Evolutionary conservation across 1,140 invertebrate species (phyloP).

Genomic region (Anadara kagoshimensis): DNA sequence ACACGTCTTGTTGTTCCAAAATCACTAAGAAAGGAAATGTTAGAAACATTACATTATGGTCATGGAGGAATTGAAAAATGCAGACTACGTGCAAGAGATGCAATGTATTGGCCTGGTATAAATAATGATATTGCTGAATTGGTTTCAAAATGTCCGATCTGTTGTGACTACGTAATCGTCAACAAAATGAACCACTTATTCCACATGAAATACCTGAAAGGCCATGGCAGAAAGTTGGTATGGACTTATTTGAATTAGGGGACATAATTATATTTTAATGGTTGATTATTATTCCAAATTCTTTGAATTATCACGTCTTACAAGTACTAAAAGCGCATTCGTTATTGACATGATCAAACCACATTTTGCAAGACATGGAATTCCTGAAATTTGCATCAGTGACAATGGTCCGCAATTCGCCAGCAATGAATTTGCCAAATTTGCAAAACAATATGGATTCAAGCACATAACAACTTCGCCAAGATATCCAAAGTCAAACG

Average conservation of each 20-base stretch:
- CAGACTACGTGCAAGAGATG: slow-evolving; percentile 37
- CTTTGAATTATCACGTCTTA: slow-evolving; percentile 7
- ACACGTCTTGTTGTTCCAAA: slow-evolving; percentile 18
- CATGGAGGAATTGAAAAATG: slow-evolving; percentile 31
- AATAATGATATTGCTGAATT: slow-evolving; percentile 32
- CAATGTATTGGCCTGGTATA: slow-evolving; percentile 48
- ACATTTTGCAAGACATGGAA: slow-evolving; percentile 49
- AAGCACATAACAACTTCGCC: slow-evolving; percentile 42
- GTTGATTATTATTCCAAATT: slow-evolving; percentile 41
- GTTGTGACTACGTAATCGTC: neutral
- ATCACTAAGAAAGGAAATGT: slow-evolving; percentile 11
- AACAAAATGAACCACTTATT: slow-evolving; percentile 21
- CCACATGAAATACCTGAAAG: slow-evolving; percentile 4
- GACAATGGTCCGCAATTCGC: slow-evolving; percentile 54
- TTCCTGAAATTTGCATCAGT: slow-evolving; percentile 40
- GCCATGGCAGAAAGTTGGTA: slow-evolving; percentile 25
- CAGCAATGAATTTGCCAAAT: slow-evolving; percentile 45
- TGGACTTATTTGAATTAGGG: slow-evolving; percentile 10
- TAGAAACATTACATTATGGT: slow-evolving; percentile 14
- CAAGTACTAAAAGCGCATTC: neutral
- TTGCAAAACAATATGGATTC: slow-evolving; percentile 43
- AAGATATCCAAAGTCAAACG: slow-evolving; percentile 44
- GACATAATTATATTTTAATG: slow-evolving; percentile 8
- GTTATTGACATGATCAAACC: slow-evolving; percentile 42
- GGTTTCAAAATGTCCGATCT: slow-evolving; percentile 17